Base-by-base conservation (phyloP, 2,113 vertebrate genomes). In the Clarias macrocephalus region DNA sequence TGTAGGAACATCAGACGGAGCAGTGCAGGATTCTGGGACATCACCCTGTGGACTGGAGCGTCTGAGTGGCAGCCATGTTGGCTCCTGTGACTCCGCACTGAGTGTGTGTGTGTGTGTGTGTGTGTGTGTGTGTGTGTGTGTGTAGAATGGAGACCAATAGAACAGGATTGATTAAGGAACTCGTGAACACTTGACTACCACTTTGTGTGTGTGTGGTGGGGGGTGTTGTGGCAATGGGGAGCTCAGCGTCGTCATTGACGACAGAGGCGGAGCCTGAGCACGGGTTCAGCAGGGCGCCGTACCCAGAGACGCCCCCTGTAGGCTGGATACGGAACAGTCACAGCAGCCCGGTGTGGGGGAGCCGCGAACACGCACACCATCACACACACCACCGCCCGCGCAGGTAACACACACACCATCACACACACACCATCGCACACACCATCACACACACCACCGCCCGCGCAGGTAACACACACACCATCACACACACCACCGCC, bases 201-300 rank as follows among this genome's bases (percentile, higher is more conserved):
- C 28, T 30, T 60, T 42, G 63, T 15, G 37, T 16, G 63, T 54
- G 70, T 65, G 73, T 62, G 62, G 62, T 30, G 37, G 33, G 70
- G 72, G 21, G 63, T 85, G 80, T 87, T 5, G 92, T 89, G 92
- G 93, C 92, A 93, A 99, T 99, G 98, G 98, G 98, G 93, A 99
- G 97, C 93, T 99, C 98, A 42, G 97, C 98, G 90, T 98, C 98
- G 54, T 99, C 98, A 85, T 95, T 99, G 92, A 96, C 97, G 19
- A 93, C 97, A 18, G 97, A 99, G 95, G 97, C 97, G 0, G 97
- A 98, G 94, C 98, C 98, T 85, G 97, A 99, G 94, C 98, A 98
- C 90, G 97, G 97, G 91, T 98, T 98, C 93, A 85, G 92, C 86
- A 92, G 96, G 80, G 82, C 95, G 0, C 92, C 96, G 57, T 99